Conservation (phyloP, 2,888 invertebrate genomes). For the Trissolcus brochymenae region DNA sequence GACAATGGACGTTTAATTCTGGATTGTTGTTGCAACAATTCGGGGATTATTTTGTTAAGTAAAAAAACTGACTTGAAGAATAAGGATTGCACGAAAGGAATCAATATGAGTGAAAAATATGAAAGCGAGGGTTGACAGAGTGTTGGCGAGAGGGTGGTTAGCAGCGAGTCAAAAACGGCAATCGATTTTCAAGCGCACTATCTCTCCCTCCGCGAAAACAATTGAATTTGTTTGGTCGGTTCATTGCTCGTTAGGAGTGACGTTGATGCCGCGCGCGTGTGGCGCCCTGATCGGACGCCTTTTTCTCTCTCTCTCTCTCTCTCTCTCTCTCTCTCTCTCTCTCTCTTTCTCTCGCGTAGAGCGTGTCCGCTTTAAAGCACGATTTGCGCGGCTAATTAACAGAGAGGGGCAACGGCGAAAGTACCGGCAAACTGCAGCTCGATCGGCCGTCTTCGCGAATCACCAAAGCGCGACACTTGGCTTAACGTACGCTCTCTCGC, state of each 20-base stretch:
- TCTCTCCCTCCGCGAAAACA: conserved; percentile 10
- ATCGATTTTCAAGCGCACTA: conserved; percentile 11
- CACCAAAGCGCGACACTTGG: conserved; percentile 14
- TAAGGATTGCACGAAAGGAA: too few relatives aligned
- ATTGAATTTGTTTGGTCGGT: conserved; percentile 14
- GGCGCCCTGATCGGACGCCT: conserved; percentile 17
- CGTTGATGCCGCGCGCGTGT: conserved; percentile 6
- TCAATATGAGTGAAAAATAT: too few relatives aligned
- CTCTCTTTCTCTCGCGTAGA: not conserved
- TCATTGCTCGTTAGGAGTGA: conserved; percentile 23
- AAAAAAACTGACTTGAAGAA: too few relatives aligned
- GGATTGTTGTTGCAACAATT: too few relatives aligned
- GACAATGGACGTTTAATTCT: too few relatives aligned
- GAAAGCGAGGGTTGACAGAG: too few relatives aligned
- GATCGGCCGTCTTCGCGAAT: conserved; percentile 7
- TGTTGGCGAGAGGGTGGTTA: too few relatives aligned
- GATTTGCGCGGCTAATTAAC: not conserved
- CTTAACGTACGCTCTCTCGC: conserved; percentile 1
- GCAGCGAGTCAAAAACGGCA: conserved; percentile 8
- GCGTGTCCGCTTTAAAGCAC: not conserved
- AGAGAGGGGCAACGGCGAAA: not conserved
- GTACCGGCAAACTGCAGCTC: conserved; percentile 1
- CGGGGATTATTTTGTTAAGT: too few relatives aligned
- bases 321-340: too few relatives aligned
- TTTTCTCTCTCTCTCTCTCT: too few relatives aligned